Evolutionary conservation across 2,113 vertebrate genomes (phyloP).

Genomic region (Myotis brandtii): DNA sequence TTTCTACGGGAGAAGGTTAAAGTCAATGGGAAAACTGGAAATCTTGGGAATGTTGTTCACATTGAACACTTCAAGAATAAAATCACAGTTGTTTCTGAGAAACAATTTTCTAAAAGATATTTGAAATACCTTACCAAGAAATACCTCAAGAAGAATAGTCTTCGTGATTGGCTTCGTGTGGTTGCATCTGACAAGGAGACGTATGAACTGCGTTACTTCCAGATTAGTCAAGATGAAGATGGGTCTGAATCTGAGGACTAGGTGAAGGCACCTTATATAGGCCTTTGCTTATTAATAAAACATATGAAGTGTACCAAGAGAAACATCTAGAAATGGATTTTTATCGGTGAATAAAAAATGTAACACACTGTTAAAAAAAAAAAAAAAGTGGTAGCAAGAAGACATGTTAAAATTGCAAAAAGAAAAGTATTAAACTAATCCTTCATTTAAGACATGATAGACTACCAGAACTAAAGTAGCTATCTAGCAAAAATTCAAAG

Average conservation of each 20-base stretch:
- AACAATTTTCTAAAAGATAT: conserved; percentile 97
- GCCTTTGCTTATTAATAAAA: not conserved
- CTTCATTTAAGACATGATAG: not conserved
- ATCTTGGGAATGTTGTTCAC: conserved; percentile 93
- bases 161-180: conserved; percentile 97
- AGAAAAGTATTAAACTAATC: not conserved
- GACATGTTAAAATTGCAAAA: not conserved
- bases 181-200: conserved; percentile 96
- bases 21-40: conserved; percentile 97
- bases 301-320: not conserved
- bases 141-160: conserved; percentile 99
- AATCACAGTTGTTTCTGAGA: conserved; percentile 95
- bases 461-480: not conserved
- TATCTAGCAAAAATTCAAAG: not conserved
- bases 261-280: not conserved
- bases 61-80: conserved; percentile 96
- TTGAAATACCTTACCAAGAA: conserved; percentile 99
- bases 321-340: conserved; percentile 66
- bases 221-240: conserved; percentile 97
- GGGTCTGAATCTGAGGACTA: conserved; percentile 94
- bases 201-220: conserved; percentile 98
- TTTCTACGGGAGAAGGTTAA: conserved; percentile 98
- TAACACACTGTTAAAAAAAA: conserved; percentile 81
- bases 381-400: not conserved
- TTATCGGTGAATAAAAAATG: conserved; percentile 83